Conservation (phyloP, 2,113 vertebrate species). For the Stictonetta naevosa region DNA sequence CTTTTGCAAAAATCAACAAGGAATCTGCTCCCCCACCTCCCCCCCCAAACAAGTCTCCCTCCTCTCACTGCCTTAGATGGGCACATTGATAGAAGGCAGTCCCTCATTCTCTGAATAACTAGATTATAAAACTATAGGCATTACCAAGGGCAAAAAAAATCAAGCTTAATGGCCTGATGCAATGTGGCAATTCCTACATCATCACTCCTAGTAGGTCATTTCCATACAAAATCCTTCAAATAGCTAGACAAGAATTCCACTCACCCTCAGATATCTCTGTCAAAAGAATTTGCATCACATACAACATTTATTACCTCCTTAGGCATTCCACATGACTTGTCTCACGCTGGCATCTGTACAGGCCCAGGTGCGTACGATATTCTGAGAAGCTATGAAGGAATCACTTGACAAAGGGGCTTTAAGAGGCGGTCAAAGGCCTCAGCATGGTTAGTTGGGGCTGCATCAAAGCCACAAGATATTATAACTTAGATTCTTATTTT, state of each 20-base stretch:
- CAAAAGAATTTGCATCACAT: slow-evolving; percentile 27
- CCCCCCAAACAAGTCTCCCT: neutral
- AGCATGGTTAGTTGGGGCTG: neutral
- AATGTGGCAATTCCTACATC: slow-evolving; percentile 10
- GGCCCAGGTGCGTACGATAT: neutral
- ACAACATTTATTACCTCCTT: slow-evolving; percentile 7
- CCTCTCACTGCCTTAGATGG: neutral
- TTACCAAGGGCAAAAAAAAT: slow-evolving; percentile 6
- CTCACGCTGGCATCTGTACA: neutral
- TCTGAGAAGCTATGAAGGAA: neutral
- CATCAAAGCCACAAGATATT: neutral
- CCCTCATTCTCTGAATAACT: neutral
- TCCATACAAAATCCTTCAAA: slow-evolving; percentile 15
- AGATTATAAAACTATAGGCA: neutral
- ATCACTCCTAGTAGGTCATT: neutral
- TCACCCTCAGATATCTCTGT: neutral
- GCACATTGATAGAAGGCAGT: neutral
- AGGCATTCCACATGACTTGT: neutral
- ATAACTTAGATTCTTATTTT: neutral
- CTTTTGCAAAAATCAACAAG: neutral
- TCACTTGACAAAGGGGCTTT: neutral
- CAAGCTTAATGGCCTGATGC: neutral
- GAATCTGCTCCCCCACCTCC: neutral
- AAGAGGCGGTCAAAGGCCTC: neutral
- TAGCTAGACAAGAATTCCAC: neutral